Conservation (phyloP, 1,140 invertebrate species). For the Aporrectodea caliginosa region DNA sequence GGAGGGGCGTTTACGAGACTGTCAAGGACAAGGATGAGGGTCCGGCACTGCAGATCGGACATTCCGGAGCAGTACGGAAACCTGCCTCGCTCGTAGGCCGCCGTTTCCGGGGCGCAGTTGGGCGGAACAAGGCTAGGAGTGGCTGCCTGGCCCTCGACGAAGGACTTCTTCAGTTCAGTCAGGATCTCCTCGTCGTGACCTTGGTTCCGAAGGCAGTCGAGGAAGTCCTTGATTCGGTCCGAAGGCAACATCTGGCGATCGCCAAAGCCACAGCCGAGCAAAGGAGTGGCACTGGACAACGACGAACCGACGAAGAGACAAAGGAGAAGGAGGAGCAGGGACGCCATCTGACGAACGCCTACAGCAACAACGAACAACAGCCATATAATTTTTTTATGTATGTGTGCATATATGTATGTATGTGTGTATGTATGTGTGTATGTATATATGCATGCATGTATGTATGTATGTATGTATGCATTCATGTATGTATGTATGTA, state of each 20-base stretch:
- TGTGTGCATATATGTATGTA: background rate
- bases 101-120: background rate
- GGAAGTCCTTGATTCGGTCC: background rate
- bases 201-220: background rate
- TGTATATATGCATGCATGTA: background rate
- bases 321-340: background rate
- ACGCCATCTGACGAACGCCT: background rate
- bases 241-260: background rate
- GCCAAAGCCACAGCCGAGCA: background rate
- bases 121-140: too few species aligned
- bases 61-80: background rate
- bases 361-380: background rate
- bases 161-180: background rate
- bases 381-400: background rate
- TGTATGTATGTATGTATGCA: background rate
- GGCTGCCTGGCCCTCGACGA: background rate
- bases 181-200: background rate
- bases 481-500: too few species aligned
- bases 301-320: background rate
- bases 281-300: background rate
- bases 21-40: background rate
- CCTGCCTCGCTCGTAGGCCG: background rate
- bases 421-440: background rate
- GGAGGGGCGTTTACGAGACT: background rate
- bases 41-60: background rate